Conservation (phyloP, 2,888 invertebrate species). For the Lasioglossum zephyrum region DNA sequence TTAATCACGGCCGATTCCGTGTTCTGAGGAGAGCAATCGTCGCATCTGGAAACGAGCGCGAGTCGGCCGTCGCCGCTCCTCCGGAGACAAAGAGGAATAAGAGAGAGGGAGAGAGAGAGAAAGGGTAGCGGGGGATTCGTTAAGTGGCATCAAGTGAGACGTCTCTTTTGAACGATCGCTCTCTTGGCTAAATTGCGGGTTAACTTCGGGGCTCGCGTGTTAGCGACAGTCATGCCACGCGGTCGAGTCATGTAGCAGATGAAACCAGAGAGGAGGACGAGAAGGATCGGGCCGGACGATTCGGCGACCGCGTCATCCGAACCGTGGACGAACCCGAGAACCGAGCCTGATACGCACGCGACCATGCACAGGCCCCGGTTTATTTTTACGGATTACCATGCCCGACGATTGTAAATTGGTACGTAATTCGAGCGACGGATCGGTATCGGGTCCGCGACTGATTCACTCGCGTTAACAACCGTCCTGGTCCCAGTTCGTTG, state of each 20-base stretch:
- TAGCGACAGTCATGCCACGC: conserved; percentile 77
- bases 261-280: conserved; percentile 49
- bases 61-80: conserved; percentile 24
- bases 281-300: conserved; percentile 49
- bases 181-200: conserved; percentile 76
- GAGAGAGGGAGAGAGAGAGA: neutral
- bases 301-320: conserved; percentile 61
- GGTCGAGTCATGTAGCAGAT: conserved; percentile 70
- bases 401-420: conserved; percentile 79
- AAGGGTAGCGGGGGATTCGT: conserved; percentile 58
- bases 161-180: conserved; percentile 73
- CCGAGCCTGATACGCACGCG: conserved; percentile 28
- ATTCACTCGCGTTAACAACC: conserved; percentile 45
- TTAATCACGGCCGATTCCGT: conserved; percentile 60
- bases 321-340: conserved; percentile 44
- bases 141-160: conserved; percentile 75
- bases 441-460: conserved; percentile 45
- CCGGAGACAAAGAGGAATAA: conserved; percentile 9
- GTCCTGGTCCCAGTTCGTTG: conserved; percentile 52
- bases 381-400: conserved; percentile 72
- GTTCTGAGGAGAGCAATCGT: conserved; percentile 60
- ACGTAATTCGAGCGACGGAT: conserved; percentile 71
- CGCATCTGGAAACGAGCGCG: conserved; percentile 60
- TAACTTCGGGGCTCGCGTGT: conserved; percentile 76
- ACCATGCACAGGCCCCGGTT: conserved; percentile 58